phyloP scores from a whole-genome alignment of 2,113 vertebrate species.

The Hepsetus odoe region DNA sequence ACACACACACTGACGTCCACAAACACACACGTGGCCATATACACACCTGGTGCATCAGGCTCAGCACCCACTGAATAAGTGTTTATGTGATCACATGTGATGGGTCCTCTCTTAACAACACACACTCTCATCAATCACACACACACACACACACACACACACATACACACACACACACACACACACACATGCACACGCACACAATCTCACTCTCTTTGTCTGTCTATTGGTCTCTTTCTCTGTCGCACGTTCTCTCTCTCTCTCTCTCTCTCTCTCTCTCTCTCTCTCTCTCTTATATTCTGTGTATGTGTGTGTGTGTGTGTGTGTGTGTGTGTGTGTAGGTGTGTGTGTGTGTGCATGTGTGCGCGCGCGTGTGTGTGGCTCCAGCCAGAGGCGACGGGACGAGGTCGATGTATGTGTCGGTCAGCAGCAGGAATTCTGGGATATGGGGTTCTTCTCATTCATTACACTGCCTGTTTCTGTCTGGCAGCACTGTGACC shows the following conservation, averaged over 20 bases:
- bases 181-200: constrained; percentile 39
- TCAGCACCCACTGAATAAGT: constrained; percentile 52
- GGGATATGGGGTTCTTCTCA: too few species aligned
- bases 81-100: constrained; percentile 60
- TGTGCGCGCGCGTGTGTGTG: too few species aligned
- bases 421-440: too few species aligned
- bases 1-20: constrained; percentile 12
- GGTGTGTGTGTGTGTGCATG: too few species aligned
- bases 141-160: constrained; percentile 36
- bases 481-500: too few species aligned
- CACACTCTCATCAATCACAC: constrained; percentile 54
- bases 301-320: too few species aligned
- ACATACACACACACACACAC: constrained; percentile 53
- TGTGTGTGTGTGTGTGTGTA: too few species aligned
- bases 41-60: constrained; percentile 18
- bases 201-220: not conserved
- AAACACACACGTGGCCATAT: constrained; percentile 8
- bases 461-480: too few species aligned
- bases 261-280: constrained; percentile 23
- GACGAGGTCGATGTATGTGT: too few species aligned
- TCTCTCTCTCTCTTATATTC: constrained; percentile 1
- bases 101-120: constrained; percentile 53
- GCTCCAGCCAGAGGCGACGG: too few species aligned
- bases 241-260: constrained; percentile 25
- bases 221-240: not conserved